phyloP scores from a whole-genome alignment of 2,113 vertebrate genomes.

The Hassar affinis region DNA sequence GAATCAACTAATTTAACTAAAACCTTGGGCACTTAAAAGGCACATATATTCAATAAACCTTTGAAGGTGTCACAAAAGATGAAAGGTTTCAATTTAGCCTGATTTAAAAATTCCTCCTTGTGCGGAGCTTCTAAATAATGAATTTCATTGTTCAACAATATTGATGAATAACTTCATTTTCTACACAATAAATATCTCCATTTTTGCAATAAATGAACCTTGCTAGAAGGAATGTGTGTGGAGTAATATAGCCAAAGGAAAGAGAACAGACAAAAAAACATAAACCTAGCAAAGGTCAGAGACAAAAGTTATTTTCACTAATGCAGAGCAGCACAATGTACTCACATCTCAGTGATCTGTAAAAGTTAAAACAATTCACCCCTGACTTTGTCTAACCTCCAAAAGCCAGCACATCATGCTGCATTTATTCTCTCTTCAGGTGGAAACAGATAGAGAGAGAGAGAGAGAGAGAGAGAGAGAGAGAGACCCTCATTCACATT shows the following conservation, averaged over 20 bases:
- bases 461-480: slow-evolving; percentile 35
- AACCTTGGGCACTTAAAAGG: neutral
- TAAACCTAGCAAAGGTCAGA: slow-evolving; percentile 23
- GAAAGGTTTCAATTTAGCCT: neutral
- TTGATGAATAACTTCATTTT: slow-evolving; percentile 25
- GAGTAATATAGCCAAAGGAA: neutral
- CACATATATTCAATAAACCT: neutral
- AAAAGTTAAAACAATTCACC: slow-evolving; percentile 38
- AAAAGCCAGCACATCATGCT: slow-evolving; percentile 15
- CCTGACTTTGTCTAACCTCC: slow-evolving; percentile 14
- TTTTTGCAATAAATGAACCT: neutral
- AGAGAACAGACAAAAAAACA: slow-evolving; percentile 17
- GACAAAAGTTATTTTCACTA: slow-evolving; percentile 39
- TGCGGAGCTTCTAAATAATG: neutral
- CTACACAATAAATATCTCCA: neutral
- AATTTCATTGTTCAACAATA: neutral
- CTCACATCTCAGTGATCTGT: slow-evolving; percentile 31
- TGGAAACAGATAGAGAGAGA: no score
- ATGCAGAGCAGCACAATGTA: slow-evolving; percentile 16
- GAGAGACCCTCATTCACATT: slow-evolving; percentile 28
- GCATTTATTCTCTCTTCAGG: neutral
- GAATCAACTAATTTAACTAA: neutral
- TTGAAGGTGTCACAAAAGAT: neutral
- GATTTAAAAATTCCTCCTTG: neutral
- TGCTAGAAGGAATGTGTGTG: neutral